Base-by-base conservation (phyloP, 2,888 invertebrate species). In the Patella caerulea region DNA sequence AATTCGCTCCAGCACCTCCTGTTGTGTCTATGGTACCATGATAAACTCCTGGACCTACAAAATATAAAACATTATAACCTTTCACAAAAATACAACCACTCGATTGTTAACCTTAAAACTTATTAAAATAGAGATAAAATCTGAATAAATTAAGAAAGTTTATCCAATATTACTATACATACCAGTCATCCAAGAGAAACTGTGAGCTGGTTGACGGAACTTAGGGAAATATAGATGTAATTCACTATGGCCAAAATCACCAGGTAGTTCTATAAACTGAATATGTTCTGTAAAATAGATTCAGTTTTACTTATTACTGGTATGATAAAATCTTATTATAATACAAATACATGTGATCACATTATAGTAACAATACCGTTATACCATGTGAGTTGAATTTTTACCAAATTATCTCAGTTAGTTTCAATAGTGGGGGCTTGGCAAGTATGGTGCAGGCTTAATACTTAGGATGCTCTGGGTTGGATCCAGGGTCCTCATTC, bases 151-250 rank as follows among this genome's bases (percentile, higher is more conserved):
- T 45, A 9, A 45, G 45, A 7, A 45, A 45, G 45, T 45, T 9
- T 9, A 45, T 45, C 3, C 29, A 29, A 29, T 29, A 29, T 29
- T 19, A 65, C 53, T 59, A 70, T 24, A 75, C 77, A 65, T 82
- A 92, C 92, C 96, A 24, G 96, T 96, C 86, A 97, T 93, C 97
- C 97, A 98, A 0, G 95, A 96, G 93, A 97, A 96, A 3, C 94
- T 94, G 87, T 94, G 95, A 0, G 97, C 97, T 72, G 94, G 93
- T 79, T 94, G 94, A 86, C 94, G 93, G 78, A 93, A 93, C 84
- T 94, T 94, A 74, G 94, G 93, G 77, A 95, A 95, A 92, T 94
- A 96, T 88, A 97, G 95, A 85, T 95, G 95, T 77, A 98, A 92
- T 88, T 94, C 94, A 0, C 97, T 97, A 91, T 95, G 95, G 77